phyloP scores from a whole-genome alignment of 2,888 invertebrate genomes.

The Nomada hirtipes region DNA sequence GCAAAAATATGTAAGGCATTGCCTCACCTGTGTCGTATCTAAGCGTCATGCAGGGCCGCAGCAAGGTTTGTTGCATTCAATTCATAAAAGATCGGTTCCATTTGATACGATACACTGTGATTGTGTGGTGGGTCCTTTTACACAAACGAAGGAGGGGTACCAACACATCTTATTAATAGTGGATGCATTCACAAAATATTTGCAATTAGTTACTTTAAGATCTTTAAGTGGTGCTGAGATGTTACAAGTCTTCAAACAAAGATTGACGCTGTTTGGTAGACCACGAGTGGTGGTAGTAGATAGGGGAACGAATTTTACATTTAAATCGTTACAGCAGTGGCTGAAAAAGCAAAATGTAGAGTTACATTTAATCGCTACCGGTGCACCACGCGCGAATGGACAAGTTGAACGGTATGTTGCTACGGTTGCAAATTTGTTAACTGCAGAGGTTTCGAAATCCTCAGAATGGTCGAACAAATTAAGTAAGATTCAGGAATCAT shows the following conservation, averaged over 20 bases:
- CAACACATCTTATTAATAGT: conserved; percentile 15
- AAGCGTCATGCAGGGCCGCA: conserved; percentile 15
- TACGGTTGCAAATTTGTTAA: background rate
- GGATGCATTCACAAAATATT: conserved; percentile 8
- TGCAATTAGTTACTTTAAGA: conserved; percentile 9
- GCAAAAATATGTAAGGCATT: conserved; percentile 24
- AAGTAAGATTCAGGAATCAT: background rate
- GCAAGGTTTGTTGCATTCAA: conserved; percentile 15
- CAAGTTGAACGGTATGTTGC: background rate
- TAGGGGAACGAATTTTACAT: conserved; percentile 4
- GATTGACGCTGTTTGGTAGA: conserved; percentile 7
- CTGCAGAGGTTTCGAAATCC: background rate
- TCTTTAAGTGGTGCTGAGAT: background rate
- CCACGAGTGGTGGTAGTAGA: conserved; percentile 10
- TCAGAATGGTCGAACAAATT: conserved; percentile 20
- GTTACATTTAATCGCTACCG: conserved; percentile 3
- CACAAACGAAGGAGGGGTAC: conserved; percentile 10
- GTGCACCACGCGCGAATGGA: background rate
- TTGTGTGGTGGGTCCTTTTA: conserved; percentile 30
- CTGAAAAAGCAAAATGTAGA: background rate
- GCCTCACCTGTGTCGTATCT: conserved; percentile 4
- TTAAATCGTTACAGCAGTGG: background rate
- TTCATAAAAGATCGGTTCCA: background rate
- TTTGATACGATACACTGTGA: conserved; percentile 29
- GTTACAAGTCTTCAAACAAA: background rate